Base-by-base conservation (phyloP, 2,888 invertebrate species). In the Nomada ferruginata region DNA sequence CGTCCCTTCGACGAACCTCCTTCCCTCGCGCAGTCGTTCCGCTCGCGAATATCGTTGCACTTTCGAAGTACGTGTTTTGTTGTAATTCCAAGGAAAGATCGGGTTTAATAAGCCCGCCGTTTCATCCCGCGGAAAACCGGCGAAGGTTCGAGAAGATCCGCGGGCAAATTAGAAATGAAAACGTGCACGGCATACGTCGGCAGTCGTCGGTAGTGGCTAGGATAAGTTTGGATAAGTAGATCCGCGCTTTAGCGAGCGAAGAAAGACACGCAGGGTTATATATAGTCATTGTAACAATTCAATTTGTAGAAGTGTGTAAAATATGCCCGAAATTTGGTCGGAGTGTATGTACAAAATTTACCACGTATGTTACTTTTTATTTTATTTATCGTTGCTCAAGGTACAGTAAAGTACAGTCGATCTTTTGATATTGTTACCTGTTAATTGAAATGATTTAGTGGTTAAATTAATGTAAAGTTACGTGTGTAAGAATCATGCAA, bases 141-240 rank as follows among this genome's bases (percentile, higher is more conserved):
- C 23, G 29, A 65, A 23, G 29, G 20, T 47, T 60, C 29, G 23
- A 23, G 53, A 7, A 11, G 11, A 59, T 42, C 26, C 52, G 53
- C 59, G 79, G 59, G 59, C 52, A 70, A 79, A 78, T 79, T 78
- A 78, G 26, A 53, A 78, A 70, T 59, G 78, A 53, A 77, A 77
- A 78, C 70, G 79, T 61, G 65, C 29, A 42, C 53, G n/a, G 42
- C 53, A 70, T 64, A 44, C 47, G 53, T 23, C 23, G 42, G 60
- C 60, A 66, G 53, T 78, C 57, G 66, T 13, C 2, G n/a, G 61
- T 71, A 65, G 60, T 42, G 42, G 55, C 60, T 50, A 18, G 79
- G 53, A 65, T 36, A 79, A 71, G 53, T 71, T 78, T 50, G 79
- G 65, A 65, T 78, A 79, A 79, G 55, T 65, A 59, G 70, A 70